Evolutionary conservation across 2,888 invertebrate species (phyloP).

Genomic region (Orthosia gracilis): DNA sequence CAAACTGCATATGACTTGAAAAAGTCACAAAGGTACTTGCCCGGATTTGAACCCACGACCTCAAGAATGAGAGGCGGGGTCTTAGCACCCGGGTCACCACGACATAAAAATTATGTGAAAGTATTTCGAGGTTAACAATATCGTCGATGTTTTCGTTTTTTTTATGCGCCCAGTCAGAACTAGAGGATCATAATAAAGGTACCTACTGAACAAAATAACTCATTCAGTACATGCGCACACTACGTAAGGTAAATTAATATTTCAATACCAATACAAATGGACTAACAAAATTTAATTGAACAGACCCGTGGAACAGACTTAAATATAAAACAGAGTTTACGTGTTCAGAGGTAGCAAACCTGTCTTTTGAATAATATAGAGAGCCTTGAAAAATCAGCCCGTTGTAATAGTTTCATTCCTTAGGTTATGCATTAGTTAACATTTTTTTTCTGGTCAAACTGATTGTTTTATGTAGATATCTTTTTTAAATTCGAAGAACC

Average conservation of each 20-base stretch:
- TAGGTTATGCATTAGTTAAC: background rate
- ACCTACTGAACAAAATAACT: background rate
- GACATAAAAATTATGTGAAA: no score
- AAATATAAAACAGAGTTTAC: slow-evolving; percentile 5
- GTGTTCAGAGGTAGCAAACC: slow-evolving; percentile 17
- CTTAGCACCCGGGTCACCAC: no score
- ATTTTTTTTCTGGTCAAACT: background rate
- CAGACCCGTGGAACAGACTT: background rate
- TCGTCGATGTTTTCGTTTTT: no score
- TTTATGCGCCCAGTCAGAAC: no score
- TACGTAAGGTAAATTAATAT: background rate
- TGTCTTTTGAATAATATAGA: slow-evolving; percentile 21
- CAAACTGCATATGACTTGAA: no score
- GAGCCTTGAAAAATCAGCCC: slow-evolving; percentile 14
- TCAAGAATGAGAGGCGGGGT: no score
- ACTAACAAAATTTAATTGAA: background rate
- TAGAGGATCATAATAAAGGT: no score
- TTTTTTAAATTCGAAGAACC: no score
- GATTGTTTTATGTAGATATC: background rate
- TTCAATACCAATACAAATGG: background rate
- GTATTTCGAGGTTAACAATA: background rate
- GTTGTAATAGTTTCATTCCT: background rate
- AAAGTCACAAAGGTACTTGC: no score
- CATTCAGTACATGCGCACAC: background rate
- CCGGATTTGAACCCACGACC: no score